Percentiles rank a stretch among this genome's conserved stretches.
Conservation (phyloP, 2,113 vertebrate species). For the Syngnathus floridae region DNA sequence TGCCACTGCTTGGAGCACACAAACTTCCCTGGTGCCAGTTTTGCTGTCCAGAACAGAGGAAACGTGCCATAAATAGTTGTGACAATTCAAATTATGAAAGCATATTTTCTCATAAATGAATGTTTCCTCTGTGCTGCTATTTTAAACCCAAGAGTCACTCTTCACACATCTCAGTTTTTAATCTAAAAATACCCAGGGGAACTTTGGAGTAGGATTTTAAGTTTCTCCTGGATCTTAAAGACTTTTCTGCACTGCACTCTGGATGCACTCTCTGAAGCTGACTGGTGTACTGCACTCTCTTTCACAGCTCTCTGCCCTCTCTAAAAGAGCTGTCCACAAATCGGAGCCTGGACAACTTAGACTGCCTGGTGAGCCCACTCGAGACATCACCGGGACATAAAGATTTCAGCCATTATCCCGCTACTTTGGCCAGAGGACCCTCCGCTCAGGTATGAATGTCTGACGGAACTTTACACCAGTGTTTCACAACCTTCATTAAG, state of each 20-base stretch:
- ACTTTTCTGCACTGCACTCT: constrained; percentile 22
- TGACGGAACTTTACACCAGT: neutral
- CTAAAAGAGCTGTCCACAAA: constrained; percentile 71
- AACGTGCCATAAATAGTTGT: neutral
- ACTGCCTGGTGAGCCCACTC: constrained; percentile 85
- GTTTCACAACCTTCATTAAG: neutral
- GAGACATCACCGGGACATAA: constrained; percentile 85
- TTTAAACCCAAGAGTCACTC: constrained; percentile 32
- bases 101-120: constrained; percentile 11
- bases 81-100: constrained; percentile 3
- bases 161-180: constrained; percentile 26
- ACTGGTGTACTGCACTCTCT: constrained; percentile 19
- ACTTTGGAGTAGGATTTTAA: constrained; percentile 25
- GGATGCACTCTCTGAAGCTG: constrained; percentile 22
- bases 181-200: constrained; percentile 40
- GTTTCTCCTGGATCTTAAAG: constrained; percentile 40
- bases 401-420: constrained; percentile 82
- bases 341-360: constrained; percentile 92
- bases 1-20: constrained; percentile 27
- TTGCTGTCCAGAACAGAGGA: constrained; percentile 45
- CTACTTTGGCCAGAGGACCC: constrained; percentile 69
- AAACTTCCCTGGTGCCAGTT: constrained; percentile 28
- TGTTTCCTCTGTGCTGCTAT: constrained; percentile 55
- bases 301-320: constrained; percentile 69
- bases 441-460: constrained; percentile 48